Evolutionary conservation across 2,113 vertebrate genomes (phyloP).

Genomic region (Bothrops jararaca): DNA sequence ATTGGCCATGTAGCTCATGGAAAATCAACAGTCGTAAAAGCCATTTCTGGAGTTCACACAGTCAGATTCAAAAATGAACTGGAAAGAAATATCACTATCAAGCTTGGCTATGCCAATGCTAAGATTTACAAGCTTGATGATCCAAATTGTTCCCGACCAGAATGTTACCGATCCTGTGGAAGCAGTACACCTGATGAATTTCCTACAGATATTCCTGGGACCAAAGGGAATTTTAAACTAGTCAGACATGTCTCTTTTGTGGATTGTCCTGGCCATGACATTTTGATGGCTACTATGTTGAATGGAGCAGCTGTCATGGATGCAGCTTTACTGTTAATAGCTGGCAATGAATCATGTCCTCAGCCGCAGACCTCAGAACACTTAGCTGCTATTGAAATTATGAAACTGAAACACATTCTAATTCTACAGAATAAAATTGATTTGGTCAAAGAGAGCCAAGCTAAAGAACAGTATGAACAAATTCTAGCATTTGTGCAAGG

Average conservation of each 20-base stretch:
- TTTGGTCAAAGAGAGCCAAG: conserved; percentile 98
- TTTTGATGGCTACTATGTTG: conserved; percentile 99
- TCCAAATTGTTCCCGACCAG: conserved; percentile 90
- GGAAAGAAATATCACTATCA: conserved; percentile 99
- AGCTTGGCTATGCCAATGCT: conserved; percentile 96
- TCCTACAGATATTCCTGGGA: conserved; percentile 90
- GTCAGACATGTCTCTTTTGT: conserved; percentile 98
- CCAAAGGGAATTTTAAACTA: conserved; percentile 95
- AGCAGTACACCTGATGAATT: conserved; percentile 97
- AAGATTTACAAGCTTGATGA: conserved; percentile 98
- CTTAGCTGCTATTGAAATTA: conserved; percentile 98
- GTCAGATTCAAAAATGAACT: conserved; percentile 99
- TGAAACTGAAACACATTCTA: conserved; percentile 99
- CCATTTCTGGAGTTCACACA: conserved; percentile 97
- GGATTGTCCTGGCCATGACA: conserved; percentile 97
- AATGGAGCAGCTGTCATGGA: conserved; percentile 99
- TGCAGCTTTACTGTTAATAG: conserved; percentile 93
- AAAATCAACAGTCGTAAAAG: conserved; percentile 98
- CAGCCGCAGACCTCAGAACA: conserved; percentile 99
- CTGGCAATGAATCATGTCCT: conserved; percentile 96
- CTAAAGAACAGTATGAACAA: conserved; percentile 98
- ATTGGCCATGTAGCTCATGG: conserved; percentile 98
- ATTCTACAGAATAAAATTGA: conserved; percentile 99
- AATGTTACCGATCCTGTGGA: conserved; percentile 95
- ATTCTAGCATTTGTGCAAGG: conserved; percentile 98